Evolutionary conservation across 2,888 invertebrate species (phyloP), one percentile per base, ranked within the genome.

Genomic region (Mythimna vitellina): DNA sequence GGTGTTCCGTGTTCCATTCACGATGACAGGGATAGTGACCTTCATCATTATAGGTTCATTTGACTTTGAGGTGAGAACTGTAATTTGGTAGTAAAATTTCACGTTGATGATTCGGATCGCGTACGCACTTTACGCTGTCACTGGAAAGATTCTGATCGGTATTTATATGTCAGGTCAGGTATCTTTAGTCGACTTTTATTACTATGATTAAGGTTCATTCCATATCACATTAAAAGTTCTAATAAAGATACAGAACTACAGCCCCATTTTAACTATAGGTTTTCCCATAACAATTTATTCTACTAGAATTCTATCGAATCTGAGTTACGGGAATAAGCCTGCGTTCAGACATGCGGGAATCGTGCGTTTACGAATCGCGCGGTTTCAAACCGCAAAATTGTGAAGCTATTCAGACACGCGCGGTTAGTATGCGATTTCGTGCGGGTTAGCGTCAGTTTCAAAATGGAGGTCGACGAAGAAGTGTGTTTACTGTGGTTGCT

Each of bases 1-100:
- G 89, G 92, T 86, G 77, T 90, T 75, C 68, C 64, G 86, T 80
- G 81, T 88, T 87, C 89, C 74, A 81, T 81, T 79, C 92, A 89
- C 87, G 81, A 85, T 81, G 69, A 70, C 70, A 78, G 76, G 76
- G 80, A 85, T 79, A 87, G 83, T 82, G 81, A 73, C 84, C 77
- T 78, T 85, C 84, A 74, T 79, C 70, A 83, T 76, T 75, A 72
- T 49, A 67, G 73, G 57, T 57, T 74, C 61, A 84, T 78, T 80
- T 42, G 80, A 68, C 82, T 85, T 82, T 75, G 70, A 84, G 80
- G 88, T 86, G 86, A 87, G 84, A 85, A 83, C 81, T 63, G 77
- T 83, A 38, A 83, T 86, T 87, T 85, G 86, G 77, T 73, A 83
- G 85, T 87, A 65, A 85, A 86, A 87, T 81, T 17, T 70, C 10